These are phyloP conservation scores for Hapalemur alaotrensis DNA, from an alignment of 2,797 vertebrate species.

Conservation along the genomic window DNA sequence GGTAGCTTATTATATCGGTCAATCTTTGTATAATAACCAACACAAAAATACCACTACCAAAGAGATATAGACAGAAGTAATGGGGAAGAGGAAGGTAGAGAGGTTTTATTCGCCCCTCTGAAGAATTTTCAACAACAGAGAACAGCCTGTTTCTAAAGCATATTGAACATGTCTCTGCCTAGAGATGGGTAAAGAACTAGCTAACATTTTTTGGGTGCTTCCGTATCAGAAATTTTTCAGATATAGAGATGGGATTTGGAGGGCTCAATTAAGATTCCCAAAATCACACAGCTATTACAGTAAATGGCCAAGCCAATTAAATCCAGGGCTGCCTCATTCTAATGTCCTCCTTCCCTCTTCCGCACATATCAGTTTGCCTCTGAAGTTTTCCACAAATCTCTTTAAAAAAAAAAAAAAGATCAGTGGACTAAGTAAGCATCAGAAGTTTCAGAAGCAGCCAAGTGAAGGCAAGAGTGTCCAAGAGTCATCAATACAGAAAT, in stretches of 20 bases:
- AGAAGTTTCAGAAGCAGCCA: not conserved
- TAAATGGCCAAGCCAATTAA: not conserved
- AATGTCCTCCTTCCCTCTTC: not conserved
- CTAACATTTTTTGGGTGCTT: not conserved
- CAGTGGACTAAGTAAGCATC: not conserved
- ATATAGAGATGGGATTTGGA: not conserved
- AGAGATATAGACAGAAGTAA: not conserved
- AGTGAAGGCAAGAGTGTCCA: not conserved
- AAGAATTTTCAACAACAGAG: slow-evolving; percentile 25
- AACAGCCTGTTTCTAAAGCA: not conserved
- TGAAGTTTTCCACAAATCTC: slow-evolving; percentile 33
- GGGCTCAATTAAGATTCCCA: not conserved
- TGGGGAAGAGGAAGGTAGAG: not conserved
- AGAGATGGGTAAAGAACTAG: not conserved
- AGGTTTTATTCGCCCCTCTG: not conserved
- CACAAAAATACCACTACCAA: slow-evolving; percentile 24
- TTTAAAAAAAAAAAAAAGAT: not conserved
- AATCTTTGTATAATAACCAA: not conserved
- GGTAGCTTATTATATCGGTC: not conserved
- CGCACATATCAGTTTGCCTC: not conserved
- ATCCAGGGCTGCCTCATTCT: not conserved
- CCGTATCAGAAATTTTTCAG: not conserved
- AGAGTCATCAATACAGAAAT: not conserved
- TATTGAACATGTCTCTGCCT: not conserved
- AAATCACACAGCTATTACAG: not conserved